Conservation (phyloP, 1,140 invertebrate species). For the Apocrypta bakeri region DNA sequence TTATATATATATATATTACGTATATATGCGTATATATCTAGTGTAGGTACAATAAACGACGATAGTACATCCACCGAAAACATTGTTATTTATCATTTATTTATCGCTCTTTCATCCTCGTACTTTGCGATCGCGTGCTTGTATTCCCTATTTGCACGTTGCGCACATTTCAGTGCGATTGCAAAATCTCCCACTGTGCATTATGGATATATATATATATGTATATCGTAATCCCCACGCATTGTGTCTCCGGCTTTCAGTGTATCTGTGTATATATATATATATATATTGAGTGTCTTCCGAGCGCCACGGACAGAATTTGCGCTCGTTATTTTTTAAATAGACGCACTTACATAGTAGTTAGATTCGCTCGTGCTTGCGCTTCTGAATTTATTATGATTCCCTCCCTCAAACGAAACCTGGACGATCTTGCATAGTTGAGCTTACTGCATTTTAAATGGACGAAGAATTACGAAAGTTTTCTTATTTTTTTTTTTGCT, state of each 20-base stretch:
- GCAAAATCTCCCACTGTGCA: conserved; percentile 59
- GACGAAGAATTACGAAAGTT: conserved; percentile 40
- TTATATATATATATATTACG: conserved; percentile 34
- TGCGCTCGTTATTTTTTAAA: conserved; percentile 15
- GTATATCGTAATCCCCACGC: neutral
- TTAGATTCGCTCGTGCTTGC: neutral
- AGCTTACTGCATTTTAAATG: conserved; percentile 23
- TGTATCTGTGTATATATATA: neutral
- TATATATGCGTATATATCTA: conserved; percentile 56
- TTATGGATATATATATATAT: conserved; percentile 36
- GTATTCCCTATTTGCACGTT: neutral
- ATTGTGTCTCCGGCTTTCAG: conserved; percentile 1
- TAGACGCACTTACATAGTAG: neutral
- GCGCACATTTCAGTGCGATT: conserved; percentile 61
- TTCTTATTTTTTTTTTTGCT: conserved; percentile 26
- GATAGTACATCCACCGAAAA: conserved; percentile 66
- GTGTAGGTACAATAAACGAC: conserved; percentile 70
- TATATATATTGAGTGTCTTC: neutral
- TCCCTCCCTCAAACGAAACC: conserved; percentile 16
- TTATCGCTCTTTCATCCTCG: conserved; percentile 11
- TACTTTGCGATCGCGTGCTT: neutral
- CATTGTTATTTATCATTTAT: conserved; percentile 51
- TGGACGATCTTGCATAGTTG: conserved; percentile 38
- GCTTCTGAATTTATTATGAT: conserved; percentile 10
- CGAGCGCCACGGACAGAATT: conserved; percentile 19